A percentile compares a stretch with the other conserved stretches of the same genome.
Conservation (phyloP, 1,140 invertebrate species). For the Drosophila pectinifera region DNA sequence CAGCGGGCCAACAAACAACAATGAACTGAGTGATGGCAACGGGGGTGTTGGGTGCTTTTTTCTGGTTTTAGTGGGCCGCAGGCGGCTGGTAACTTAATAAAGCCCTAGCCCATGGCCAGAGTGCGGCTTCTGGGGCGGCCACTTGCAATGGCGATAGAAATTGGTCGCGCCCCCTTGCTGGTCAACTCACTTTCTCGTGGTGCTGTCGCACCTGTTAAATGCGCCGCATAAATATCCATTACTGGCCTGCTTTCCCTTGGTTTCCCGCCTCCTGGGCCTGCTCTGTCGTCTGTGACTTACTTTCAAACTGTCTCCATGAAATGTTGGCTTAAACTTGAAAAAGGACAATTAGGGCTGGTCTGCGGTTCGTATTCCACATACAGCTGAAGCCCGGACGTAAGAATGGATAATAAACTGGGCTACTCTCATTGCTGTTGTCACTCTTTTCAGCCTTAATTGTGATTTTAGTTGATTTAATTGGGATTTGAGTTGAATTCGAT, state of each 20-base stretch:
- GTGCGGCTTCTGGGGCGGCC: no score
- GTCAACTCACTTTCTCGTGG: conserved; percentile 13
- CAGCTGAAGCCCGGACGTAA: not conserved
- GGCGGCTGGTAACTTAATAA: conserved; percentile 53
- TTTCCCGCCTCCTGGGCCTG: not conserved
- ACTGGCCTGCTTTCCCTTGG: conserved; percentile 4
- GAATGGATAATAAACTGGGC: conserved; percentile 1
- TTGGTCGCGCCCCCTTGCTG: conserved; percentile 25
- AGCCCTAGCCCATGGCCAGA: conserved; percentile 31
- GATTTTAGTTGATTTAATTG: conserved; percentile 18
- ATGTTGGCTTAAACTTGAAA: conserved; percentile 50
- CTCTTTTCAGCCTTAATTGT: conserved; percentile 1
- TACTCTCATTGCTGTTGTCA: not conserved
- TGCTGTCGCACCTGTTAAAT: conserved; percentile 59
- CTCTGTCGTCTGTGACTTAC: conserved; percentile 14
- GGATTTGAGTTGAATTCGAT: not conserved
- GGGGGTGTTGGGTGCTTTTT: conserved; percentile 6
- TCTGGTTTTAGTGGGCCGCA: conserved; percentile 13
- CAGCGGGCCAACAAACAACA: conserved; percentile 77
- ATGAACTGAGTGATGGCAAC: conserved; percentile 53
- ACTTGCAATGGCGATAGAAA: conserved; percentile 30
- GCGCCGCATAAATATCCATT: conserved; percentile 70
- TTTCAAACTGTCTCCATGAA: conserved; percentile 42
- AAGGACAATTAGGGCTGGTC: conserved; percentile 21
- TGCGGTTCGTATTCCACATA: not conserved